These are phyloP conservation scores for Ptychodera flava DNA, from an alignment of 35 echinoderm and acorn worm genomes.

Conservation along the genomic window DNA sequence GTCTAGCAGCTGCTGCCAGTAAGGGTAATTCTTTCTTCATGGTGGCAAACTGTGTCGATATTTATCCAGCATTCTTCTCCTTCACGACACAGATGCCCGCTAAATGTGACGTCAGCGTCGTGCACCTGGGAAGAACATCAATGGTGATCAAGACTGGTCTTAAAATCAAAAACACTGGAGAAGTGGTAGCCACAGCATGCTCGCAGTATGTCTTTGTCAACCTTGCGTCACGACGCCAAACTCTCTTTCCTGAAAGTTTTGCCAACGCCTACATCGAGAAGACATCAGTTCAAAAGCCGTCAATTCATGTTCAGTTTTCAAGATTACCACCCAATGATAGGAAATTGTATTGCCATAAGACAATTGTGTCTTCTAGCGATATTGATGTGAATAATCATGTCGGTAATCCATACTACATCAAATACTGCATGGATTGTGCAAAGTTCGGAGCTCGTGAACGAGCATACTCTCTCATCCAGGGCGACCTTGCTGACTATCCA, in stretches of 20 bases:
- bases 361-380: not conserved
- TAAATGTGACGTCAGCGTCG: not conserved
- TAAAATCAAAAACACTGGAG: not conserved
- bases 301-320: not conserved
- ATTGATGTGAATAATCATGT: not conserved
- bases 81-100: not conserved
- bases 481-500: not conserved
- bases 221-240: not conserved
- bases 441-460: not conserved
- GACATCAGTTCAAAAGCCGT: not conserved
- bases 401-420: not conserved
- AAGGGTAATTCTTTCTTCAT: not conserved
- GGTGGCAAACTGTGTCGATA: not conserved
- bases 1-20: not conserved
- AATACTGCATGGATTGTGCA: not conserved
- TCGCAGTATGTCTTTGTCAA: not conserved
- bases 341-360: not conserved
- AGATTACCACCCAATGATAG: not conserved
- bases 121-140: not conserved
- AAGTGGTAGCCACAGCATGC: not conserved
- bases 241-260: not conserved
- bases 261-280: not conserved
- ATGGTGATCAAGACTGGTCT: not conserved
- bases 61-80: not conserved
- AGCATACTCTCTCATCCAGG: not conserved